Percentiles rank a stretch among this genome's conserved stretches.
Evolutionary conservation across 2,888 invertebrate genomes (phyloP).

Genomic region (Drosophila sordidapex): DNA sequence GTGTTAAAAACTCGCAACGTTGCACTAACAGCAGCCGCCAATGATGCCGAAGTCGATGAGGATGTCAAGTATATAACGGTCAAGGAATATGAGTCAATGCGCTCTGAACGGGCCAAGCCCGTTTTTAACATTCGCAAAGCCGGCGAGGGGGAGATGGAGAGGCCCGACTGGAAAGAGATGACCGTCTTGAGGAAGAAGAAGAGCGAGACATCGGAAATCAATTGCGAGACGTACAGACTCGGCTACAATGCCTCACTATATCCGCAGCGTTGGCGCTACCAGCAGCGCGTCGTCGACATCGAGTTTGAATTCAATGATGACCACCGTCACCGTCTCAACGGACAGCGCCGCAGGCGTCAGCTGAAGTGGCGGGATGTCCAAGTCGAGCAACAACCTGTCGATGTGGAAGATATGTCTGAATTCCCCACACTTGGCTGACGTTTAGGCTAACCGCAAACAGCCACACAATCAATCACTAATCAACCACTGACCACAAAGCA

Average conservation of each 20-base stretch:
- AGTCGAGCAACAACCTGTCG: not conserved
- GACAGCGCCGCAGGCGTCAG: not conserved
- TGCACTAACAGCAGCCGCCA: not conserved
- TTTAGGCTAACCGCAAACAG: not conserved
- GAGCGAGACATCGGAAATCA: not conserved
- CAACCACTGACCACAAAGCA: not conserved
- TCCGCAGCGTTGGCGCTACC: conserved; percentile 40
- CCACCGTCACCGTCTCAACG: conserved; percentile 22
- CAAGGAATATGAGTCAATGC: conserved; percentile 45
- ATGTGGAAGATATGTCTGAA: not conserved
- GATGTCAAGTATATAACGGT: conserved; percentile 30
- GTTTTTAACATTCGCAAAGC: conserved; percentile 44
- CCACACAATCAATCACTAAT: not conserved
- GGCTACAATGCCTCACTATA: conserved; percentile 26
- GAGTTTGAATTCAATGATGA: conserved; percentile 48
- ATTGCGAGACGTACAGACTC: not conserved
- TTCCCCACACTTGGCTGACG: not conserved
- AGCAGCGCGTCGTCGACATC: conserved; percentile 35
- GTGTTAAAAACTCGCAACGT: conserved; percentile 10
- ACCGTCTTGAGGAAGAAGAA: conserved; percentile 26
- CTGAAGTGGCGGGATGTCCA: not conserved
- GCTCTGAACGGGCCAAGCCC: conserved; percentile 29
- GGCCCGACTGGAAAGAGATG: conserved; percentile 42
- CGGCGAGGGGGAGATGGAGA: conserved; percentile 34
- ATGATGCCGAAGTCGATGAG: not conserved